A percentile compares a stretch with the other conserved stretches of the same genome.
These are phyloP conservation scores for Hydropsyche betteni DNA, from an alignment of 2,888 invertebrate genomes.

Conservation along the genomic window DNA sequence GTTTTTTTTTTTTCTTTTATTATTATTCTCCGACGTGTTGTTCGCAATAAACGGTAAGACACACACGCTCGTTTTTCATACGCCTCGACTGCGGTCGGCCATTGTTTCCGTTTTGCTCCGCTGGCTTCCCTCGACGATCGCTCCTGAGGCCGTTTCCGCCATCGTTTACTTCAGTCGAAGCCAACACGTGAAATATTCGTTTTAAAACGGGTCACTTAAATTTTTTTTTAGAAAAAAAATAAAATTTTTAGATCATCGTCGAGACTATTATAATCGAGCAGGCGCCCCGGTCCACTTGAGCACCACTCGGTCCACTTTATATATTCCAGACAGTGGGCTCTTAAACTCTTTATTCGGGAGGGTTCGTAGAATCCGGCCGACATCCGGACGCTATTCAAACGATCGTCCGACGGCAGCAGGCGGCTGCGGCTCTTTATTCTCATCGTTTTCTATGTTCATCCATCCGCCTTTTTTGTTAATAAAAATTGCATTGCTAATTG, in stretches of 20 bases:
- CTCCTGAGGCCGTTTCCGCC: conserved; percentile 24
- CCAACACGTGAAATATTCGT: background rate
- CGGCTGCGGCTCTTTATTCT: background rate
- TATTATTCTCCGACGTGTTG: background rate
- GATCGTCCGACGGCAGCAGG: background rate
- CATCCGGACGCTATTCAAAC: conserved; percentile 22
- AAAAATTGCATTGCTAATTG: conserved; percentile 46
- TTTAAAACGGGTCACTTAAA: conserved; percentile 3
- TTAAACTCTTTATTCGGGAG: conserved; percentile 22
- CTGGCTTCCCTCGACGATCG: conserved; percentile 41
- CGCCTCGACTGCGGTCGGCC: conserved; percentile 21
- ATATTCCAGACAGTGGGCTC: conserved; percentile 42
- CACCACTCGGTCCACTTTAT: conserved; percentile 42
- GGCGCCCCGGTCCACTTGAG: conserved; percentile 48
- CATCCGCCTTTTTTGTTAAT: conserved; percentile 4
- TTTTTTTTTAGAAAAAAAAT: no score
- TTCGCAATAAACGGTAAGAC: conserved; percentile 24
- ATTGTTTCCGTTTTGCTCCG: conserved; percentile 46
- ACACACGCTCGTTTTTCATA: conserved; percentile 21
- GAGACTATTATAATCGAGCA: conserved; percentile 5
- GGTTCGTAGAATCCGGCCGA: conserved; percentile 6
- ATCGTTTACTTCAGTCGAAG: background rate
- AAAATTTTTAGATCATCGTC: background rate
- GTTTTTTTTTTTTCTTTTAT: no score
- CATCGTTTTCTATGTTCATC: background rate